phyloP scores from a whole-genome alignment of 2,113 vertebrate genomes.

The Pachyramphus minor region DNA sequence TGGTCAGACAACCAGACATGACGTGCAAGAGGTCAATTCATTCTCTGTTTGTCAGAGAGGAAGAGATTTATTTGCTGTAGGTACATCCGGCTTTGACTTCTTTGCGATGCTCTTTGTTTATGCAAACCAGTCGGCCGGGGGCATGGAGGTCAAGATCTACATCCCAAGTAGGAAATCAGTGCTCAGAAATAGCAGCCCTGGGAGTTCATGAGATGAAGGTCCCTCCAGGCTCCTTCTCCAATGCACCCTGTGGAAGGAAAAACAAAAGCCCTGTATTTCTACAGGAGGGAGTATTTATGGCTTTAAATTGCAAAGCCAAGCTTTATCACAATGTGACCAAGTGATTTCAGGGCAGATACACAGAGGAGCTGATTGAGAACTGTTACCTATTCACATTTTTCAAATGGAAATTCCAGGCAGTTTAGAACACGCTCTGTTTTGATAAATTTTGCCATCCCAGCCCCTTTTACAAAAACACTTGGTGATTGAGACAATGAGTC shows the following conservation, averaged over 20 bases:
- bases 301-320: neutral
- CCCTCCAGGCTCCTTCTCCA: neutral
- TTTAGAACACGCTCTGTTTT: slow-evolving; percentile 13
- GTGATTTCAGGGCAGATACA: neutral
- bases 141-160: slow-evolving; percentile 61
- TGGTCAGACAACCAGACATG: slow-evolving; percentile 54
- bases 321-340: neutral
- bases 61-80: slow-evolving; percentile 72
- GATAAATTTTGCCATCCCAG: slow-evolving; percentile 3
- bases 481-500: neutral
- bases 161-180: slow-evolving; percentile 60
- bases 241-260: neutral
- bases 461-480: neutral
- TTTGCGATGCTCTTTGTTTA: slow-evolving; percentile 67
- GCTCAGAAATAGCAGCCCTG: slow-evolving; percentile 64
- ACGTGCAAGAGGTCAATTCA: slow-evolving; percentile 58
- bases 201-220: slow-evolving; percentile 46
- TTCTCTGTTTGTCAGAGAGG: slow-evolving; percentile 67
- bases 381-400: neutral
- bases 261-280: slow-evolving; percentile 1
- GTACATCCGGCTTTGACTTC: slow-evolving; percentile 62
- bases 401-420: slow-evolving; percentile 10
- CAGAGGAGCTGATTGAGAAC: neutral
- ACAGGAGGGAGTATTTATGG: neutral
- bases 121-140: slow-evolving; percentile 43